Evolutionary conservation across 2,797 vertebrate genomes (phyloP), one percentile per base, ranked within the genome.

Genomic region (Molothrus ater): DNA sequence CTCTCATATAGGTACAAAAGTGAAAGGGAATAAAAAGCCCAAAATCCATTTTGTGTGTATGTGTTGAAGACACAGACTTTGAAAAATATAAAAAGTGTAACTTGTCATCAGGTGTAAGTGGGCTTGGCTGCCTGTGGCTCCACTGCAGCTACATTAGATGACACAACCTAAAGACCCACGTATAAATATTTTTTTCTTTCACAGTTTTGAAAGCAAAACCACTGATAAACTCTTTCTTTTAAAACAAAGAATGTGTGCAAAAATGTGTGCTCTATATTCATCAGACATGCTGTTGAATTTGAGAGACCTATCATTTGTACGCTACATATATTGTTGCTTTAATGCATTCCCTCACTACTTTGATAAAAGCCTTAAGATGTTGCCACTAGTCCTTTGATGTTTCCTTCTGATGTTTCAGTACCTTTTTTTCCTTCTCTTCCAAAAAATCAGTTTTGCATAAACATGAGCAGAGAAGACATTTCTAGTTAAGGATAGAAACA

Each of bases 331-430:
- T 97, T 98, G 97, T 98, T 98, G 96, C 98, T 98, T 98, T 98
- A 98, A 99, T 98, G 98, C 98, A 99, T 99, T 99, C 99, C 98
- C 98, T 99, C 98, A 99, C 98, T 99, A 98, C 98, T 98, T 98
- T 99, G 99, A 99, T 99, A 99, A 99, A 99, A 99, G 98, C 97
- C 98, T 98, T 99, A 98, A 99, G 99, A 99, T 98, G 98, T 98
- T 98, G 98, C 98, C 98, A 97, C 98, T 97, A 97, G 97, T 97
- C 98, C 99, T 99, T 99, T 99, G 99, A 99, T 99, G 98, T 99
- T 98, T 98, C 97, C 90, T 96, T 98, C 97, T 98, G 97, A 98
- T 97, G 97, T 97, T 98, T 92, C 88, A 94, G 93, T 86, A 96
- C 90, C 76, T 97, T 96, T 96, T 97, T 93, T 97, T 20, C 7